These are phyloP conservation scores for Chinchilla lanigera DNA, from an alignment of 2,113 vertebrate genomes.

Conservation along the genomic window DNA sequence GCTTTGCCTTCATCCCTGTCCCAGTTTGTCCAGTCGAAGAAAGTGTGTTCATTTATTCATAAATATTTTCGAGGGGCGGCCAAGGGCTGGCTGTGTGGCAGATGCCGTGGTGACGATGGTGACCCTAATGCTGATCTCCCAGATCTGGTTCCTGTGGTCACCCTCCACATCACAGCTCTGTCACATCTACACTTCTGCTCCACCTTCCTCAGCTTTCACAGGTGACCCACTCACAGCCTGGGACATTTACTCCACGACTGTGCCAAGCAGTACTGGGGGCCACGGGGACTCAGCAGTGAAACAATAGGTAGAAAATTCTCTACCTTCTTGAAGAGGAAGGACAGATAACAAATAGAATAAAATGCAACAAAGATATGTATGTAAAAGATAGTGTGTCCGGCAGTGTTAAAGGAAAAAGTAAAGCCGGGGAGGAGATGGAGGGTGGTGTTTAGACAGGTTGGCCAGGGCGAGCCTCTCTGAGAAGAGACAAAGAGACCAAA, in stretches of 20 bases:
- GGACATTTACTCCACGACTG: background rate
- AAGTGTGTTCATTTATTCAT: background rate
- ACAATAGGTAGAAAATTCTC: background rate
- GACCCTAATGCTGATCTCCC: background rate
- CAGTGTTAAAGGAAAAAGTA: background rate
- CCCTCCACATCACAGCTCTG: background rate
- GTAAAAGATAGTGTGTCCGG: background rate
- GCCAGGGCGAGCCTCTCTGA: background rate
- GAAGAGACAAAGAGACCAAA: background rate
- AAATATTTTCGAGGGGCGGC: background rate
- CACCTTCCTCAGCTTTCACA: background rate
- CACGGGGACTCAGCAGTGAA: background rate
- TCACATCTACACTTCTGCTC: background rate
- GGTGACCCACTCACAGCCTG: background rate
- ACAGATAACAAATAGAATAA: background rate
- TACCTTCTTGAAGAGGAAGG: background rate
- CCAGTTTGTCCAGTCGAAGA: background rate
- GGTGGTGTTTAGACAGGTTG: background rate
- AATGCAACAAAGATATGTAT: background rate
- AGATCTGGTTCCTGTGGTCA: accelerated
- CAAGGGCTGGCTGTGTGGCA: background rate
- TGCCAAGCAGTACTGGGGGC: background rate
- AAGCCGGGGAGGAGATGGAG: background rate
- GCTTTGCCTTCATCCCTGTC: background rate
- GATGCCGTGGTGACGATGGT: background rate